Percentiles rank a stretch among this genome's conserved stretches.
Conservation (phyloP, 2,797 vertebrate species). For the Tinamus major region DNA sequence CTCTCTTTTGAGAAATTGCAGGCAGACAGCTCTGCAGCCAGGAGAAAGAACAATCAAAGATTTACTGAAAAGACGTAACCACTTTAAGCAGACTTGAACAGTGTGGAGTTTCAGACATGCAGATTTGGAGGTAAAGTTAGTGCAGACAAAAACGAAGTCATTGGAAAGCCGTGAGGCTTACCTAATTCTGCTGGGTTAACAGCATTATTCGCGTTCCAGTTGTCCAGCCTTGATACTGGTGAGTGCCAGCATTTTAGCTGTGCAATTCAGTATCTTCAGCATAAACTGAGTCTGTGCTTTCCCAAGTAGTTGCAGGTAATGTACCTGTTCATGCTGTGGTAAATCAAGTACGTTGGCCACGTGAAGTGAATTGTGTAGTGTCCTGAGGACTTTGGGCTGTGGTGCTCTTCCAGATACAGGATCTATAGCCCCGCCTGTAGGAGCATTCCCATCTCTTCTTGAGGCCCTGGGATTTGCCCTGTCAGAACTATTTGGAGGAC, state of each 20-base stretch:
- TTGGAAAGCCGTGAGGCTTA: constrained; percentile 48
- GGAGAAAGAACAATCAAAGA: constrained; percentile 68
- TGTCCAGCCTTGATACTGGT: background rate
- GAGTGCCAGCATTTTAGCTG: background rate
- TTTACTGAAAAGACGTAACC: constrained; percentile 51
- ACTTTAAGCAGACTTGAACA: constrained; percentile 61
- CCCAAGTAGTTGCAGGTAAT: background rate
- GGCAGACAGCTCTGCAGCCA: constrained; percentile 48
- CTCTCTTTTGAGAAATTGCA: constrained; percentile 54
- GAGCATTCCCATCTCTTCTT: background rate
- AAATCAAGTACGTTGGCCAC: background rate
- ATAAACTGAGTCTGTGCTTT: background rate
- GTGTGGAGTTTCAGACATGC: constrained; percentile 52
- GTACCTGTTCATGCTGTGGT: background rate
- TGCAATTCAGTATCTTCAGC: background rate
- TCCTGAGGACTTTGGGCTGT: background rate
- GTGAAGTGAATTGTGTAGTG: background rate
- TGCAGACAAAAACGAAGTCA: constrained; percentile 51
- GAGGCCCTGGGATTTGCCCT: background rate
- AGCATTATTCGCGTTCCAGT: constrained; percentile 39
- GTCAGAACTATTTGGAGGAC: background rate
- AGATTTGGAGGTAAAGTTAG: constrained; percentile 53
- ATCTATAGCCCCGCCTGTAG: background rate
- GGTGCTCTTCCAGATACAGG: background rate
- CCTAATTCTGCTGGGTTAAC: constrained; percentile 39